A percentile compares a stretch with the other conserved stretches of the same genome.
Conservation (phyloP, 1,140 invertebrate species). For the Epicauta chinensis region DNA sequence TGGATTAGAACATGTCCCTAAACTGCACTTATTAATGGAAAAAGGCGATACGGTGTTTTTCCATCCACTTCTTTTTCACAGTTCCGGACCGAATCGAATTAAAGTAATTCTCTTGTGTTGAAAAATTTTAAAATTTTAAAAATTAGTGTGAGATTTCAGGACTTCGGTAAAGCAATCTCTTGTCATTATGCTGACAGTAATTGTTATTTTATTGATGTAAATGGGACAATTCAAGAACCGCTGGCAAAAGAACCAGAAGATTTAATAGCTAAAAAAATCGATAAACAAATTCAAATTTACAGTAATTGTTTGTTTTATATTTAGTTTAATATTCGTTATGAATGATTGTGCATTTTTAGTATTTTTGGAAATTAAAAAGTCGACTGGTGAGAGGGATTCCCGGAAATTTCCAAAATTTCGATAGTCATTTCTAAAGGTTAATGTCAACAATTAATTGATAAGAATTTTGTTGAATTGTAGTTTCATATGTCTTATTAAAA, state of each 20-base stretch:
- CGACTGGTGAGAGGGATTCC: too few species aligned
- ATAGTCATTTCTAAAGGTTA: too few species aligned
- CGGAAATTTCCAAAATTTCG: too few species aligned
- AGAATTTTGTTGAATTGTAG: too few species aligned
- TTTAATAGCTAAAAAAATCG: conserved; percentile 1
- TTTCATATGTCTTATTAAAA: too few species aligned
- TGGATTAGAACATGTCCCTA: conserved; percentile 46
- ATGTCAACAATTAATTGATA: background rate
- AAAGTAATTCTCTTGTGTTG: conserved; percentile 42
- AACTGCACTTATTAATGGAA: conserved; percentile 67
- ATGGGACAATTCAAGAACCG: conserved; percentile 60
- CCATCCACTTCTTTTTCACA: conserved; percentile 81
- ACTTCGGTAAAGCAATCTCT: conserved; percentile 70
- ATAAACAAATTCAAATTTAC: too few species aligned
- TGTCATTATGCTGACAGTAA: conserved; percentile 73
- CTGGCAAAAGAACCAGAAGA: conserved; percentile 60
- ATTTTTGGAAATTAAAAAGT: too few species aligned
- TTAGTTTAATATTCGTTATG: too few species aligned
- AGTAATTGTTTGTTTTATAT: too few species aligned
- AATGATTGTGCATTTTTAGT: too few species aligned
- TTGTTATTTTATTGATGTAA: conserved; percentile 69
- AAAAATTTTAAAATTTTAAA: conserved; percentile 2
- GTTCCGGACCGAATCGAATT: conserved; percentile 74
- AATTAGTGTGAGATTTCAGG: too few species aligned
- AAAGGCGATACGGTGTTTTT: conserved; percentile 89